Percentiles rank a stretch among this genome's conserved stretches.
Conservation (phyloP, 2,888 invertebrate genomes). For the Drosophila ustulata region DNA sequence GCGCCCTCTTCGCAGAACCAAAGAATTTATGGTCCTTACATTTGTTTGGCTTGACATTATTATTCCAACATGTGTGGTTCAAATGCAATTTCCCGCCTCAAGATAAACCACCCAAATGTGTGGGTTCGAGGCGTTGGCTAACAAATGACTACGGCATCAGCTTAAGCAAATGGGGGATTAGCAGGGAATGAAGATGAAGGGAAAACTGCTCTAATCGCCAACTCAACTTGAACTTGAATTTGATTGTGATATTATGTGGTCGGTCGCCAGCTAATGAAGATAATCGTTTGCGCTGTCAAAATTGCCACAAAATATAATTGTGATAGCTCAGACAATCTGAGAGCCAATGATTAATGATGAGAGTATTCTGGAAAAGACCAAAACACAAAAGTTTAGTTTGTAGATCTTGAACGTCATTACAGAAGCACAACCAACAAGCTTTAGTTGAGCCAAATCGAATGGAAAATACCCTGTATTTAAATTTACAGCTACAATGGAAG, state of each 20-base stretch:
- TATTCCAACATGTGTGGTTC: conserved; percentile 75
- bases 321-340: conserved; percentile 50
- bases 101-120: conserved; percentile 24
- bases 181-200: background rate
- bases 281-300: conserved; percentile 77
- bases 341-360: conserved; percentile 73
- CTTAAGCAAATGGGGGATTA: conserved; percentile 22
- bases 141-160: conserved; percentile 48
- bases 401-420: conserved; percentile 29
- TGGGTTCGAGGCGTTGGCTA: conserved; percentile 44
- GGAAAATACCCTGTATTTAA: background rate
- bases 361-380: conserved; percentile 63
- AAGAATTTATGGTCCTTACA: conserved; percentile 68
- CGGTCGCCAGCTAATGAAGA: conserved; percentile 62
- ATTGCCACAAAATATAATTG: conserved; percentile 74
- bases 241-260: conserved; percentile 36
- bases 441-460: background rate
- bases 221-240: conserved; percentile 68
- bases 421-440: conserved; percentile 8
- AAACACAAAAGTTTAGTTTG: conserved; percentile 25
- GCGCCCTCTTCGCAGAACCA: conserved; percentile 17
- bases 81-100: conserved; percentile 42
- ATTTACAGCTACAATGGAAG: too few relatives aligned
- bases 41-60: conserved; percentile 73
- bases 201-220: conserved; percentile 15